Conservation (phyloP, 1,140 invertebrate genomes). For the Hycleus phaleratus region DNA sequence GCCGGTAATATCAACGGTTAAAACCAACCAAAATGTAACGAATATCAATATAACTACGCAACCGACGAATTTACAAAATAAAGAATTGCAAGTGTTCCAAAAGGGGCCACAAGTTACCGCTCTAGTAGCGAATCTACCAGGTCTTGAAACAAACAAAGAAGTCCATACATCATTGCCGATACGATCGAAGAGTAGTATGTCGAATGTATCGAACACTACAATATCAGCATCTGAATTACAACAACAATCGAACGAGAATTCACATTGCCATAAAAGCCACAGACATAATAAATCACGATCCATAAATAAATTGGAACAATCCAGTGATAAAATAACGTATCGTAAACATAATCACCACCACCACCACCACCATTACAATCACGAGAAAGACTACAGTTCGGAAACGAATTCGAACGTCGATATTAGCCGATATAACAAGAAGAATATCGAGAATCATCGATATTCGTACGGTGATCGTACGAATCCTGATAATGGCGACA, state of each 20-base stretch:
- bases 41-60: conserved; percentile 50
- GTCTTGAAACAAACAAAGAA: conserved; percentile 45
- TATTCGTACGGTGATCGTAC: conserved; percentile 23
- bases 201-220: conserved; percentile 45
- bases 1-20: conserved; percentile 39
- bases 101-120: conserved; percentile 52
- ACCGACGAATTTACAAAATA: conserved; percentile 18
- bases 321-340: conserved; percentile 29
- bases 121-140: conserved; percentile 49
- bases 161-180: conserved; percentile 40
- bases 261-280: conserved; percentile 38
- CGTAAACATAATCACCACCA: conserved; percentile 38
- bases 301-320: conserved; percentile 36
- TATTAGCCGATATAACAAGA: conserved; percentile 22
- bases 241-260: conserved; percentile 20
- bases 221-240: conserved; percentile 33
- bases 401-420: conserved; percentile 49
- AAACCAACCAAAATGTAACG: conserved; percentile 49
- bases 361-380: conserved; percentile 28
- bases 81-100: conserved; percentile 56
- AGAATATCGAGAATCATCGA: conserved; percentile 22
- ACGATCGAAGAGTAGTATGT: conserved; percentile 47
- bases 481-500: conserved; percentile 22
- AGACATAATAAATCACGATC: conserved; percentile 25
- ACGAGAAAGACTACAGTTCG: conserved; percentile 45